Percentiles rank a stretch among this genome's conserved stretches.
Conservation (phyloP, 2,888 invertebrate genomes). For the Thymelicus sylvestris region DNA sequence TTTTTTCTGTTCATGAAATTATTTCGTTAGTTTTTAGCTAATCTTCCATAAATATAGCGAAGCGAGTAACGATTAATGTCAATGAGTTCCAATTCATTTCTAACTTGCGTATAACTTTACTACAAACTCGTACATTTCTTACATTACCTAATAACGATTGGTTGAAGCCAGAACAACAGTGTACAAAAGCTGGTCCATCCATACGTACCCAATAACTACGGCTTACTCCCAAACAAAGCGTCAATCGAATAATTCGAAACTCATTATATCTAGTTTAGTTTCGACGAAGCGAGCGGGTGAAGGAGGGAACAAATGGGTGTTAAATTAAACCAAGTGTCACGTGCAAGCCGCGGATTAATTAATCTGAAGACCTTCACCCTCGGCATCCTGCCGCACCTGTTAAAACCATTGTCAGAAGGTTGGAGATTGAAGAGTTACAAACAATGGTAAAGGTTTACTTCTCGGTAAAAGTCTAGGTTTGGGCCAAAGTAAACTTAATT, state of each 20-base stretch:
- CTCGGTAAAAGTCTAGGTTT: background rate
- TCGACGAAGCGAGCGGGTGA: slow-evolving; percentile 4
- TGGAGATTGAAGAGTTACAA: background rate
- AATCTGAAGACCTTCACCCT: slow-evolving; percentile 29
- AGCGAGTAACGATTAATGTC: too few species aligned
- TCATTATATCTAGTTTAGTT: slow-evolving; percentile 17
- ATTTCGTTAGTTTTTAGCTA: too few species aligned
- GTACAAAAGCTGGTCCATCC: too few species aligned
- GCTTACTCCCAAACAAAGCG: background rate
- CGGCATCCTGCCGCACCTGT: slow-evolving; percentile 12
- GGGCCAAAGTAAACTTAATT: background rate
- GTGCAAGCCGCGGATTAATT: slow-evolving; percentile 37
- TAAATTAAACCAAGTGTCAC: slow-evolving; percentile 36
- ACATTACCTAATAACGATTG: background rate
- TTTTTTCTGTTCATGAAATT: too few species aligned
- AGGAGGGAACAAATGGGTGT: slow-evolving; percentile 21
- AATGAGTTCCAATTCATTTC: too few species aligned
- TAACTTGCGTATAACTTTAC: too few species aligned
- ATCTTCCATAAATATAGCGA: too few species aligned
- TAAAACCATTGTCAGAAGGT: slow-evolving; percentile 9
- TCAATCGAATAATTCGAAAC: slow-evolving; percentile 12
- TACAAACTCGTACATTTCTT: background rate
- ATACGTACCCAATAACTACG: background rate
- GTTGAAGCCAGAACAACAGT: background rate
- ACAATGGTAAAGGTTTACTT: background rate